Percentiles rank a stretch among this genome's conserved stretches.
These are phyloP conservation scores for Geophilus truncorum DNA, from an alignment of 2,888 invertebrate genomes.

Conservation along the genomic window DNA sequence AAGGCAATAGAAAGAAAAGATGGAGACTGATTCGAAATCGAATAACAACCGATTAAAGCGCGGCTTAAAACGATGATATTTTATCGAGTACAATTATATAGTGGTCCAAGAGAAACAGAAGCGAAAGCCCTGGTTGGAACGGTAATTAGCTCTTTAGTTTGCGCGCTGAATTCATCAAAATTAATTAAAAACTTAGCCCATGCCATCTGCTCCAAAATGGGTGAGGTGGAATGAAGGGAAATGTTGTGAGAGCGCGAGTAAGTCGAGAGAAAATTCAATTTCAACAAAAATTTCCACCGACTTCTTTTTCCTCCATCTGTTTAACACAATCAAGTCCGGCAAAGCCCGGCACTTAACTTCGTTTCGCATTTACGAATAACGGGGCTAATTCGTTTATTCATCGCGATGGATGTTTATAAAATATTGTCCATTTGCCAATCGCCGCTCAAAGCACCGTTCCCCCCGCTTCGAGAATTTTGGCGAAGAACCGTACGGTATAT, in stretches of 20 bases:
- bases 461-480: too few relatives aligned
- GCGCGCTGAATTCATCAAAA: conserved; percentile 3
- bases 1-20: neutral
- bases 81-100: neutral
- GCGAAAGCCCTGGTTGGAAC: too few relatives aligned
- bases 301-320: neutral
- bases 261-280: neutral
- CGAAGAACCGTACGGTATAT: too few relatives aligned
- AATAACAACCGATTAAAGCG: too few relatives aligned
- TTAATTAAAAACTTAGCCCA: conserved; percentile 4
- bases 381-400: too few relatives aligned
- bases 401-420: too few relatives aligned
- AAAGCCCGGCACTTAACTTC: neutral
- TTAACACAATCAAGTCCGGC: neutral
- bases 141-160: neutral
- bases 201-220: neutral
- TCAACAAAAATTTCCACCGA: neutral
- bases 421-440: too few relatives aligned
- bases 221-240: neutral
- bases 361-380: neutral
- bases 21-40: too few relatives aligned
- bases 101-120: too few relatives aligned
- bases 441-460: too few relatives aligned
- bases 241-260: neutral
- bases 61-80: neutral